Evolutionary conservation across 30 jellyfish, hydroid and myxozoan species (phyloP), one percentile per base, ranked within the genome.

Genomic region (Aurelia sp.): DNA sequence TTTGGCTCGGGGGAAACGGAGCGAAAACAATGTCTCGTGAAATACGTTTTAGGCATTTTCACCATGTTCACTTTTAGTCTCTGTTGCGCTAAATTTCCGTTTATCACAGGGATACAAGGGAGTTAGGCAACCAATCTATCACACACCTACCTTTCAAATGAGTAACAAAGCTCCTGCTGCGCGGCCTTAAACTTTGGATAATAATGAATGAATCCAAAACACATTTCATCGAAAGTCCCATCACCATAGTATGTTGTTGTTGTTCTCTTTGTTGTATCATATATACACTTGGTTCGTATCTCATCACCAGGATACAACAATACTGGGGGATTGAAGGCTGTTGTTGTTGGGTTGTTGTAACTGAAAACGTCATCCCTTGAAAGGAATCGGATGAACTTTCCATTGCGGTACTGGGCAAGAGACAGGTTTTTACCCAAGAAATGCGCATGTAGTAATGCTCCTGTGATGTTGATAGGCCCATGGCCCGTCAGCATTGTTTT

Each of bases 191-290:
- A 6, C 68, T 60, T 82, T 12, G 95, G 95, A 53, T 86, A 86
- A 58, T 86, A 86, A 16, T 53, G 30, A 12, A 86, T 18, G 58
- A 86, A 86, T 13, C 78, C 95, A 53, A 74, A 86, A 63, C 95
- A 86, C 95, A 86, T 86, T 65, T 86, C 95, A 22, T 86, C 90
- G 59, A 63, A 76, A 6, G 95, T 77, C 13, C 95, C 95, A 50
- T 76, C 85, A 21, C 95, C 95, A 59, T 86, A 76, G 20, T 74
- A 86, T 12, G 95, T 86, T 53, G 86, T 66, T 27, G 20, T 60
- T 71, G 27, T 63, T 51, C 67, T 48, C 55, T 51, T 53, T 31
- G 61, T 59, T n/a, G 95, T 75, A 78, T 86, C 80, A 41, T 74
- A 86, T 24, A 33, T 66, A 30, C 95, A 86, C n/a, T 84, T 76